Conservation (phyloP, 2,797 vertebrate genomes). For the Balearica regulorum region DNA sequence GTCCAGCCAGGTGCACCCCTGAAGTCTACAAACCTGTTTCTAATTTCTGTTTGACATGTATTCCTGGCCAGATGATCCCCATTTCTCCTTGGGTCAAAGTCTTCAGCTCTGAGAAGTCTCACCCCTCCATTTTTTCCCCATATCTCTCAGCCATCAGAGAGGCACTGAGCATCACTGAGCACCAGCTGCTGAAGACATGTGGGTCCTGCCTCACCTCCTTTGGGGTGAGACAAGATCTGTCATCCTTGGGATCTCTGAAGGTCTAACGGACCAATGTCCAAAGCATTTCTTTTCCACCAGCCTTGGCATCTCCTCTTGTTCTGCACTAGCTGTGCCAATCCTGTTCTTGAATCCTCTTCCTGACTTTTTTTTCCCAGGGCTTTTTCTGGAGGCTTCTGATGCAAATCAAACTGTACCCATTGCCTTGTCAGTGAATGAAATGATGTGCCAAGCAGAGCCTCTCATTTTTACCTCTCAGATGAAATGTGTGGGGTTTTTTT, state of each 20-base stretch:
- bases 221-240: neutral
- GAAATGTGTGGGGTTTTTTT: neutral
- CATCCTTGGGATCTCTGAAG: neutral
- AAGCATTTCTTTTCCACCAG: neutral
- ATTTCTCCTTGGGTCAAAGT: neutral
- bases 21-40: neutral
- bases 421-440: neutral
- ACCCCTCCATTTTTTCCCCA: neutral
- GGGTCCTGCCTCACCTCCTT: neutral
- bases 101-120: neutral
- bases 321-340: neutral
- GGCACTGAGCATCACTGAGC: neutral
- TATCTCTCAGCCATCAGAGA: neutral
- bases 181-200: neutral
- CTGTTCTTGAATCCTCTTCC: neutral
- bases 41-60: neutral
- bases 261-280: neutral
- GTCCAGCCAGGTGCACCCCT: too few species aligned
- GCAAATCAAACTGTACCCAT: rapidly evolving
- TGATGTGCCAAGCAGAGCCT: neutral
- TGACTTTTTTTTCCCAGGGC: neutral
- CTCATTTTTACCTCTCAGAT: neutral
- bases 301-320: neutral
- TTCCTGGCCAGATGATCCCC: neutral
- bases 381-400: neutral